phyloP scores from a whole-genome alignment of 2,888 invertebrate genomes.

The Tipula helvola region DNA sequence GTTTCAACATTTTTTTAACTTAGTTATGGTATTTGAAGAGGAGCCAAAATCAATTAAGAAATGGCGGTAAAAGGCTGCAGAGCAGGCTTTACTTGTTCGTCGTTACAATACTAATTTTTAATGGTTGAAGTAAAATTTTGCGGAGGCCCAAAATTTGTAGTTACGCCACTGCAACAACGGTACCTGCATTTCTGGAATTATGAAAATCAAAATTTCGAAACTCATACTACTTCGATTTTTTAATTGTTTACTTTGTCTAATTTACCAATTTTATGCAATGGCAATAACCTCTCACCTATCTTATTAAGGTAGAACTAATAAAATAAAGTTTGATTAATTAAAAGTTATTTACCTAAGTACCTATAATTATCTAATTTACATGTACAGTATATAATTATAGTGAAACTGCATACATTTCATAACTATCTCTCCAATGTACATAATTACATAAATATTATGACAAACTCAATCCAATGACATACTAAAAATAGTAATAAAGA shows the following conservation, averaged over 20 bases:
- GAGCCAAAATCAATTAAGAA: too few species aligned
- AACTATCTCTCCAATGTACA: not conserved
- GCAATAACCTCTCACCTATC: not conserved
- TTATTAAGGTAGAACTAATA: not conserved
- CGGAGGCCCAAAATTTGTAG: too few species aligned
- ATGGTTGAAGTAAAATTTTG: too few species aligned
- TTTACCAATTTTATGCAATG: not conserved
- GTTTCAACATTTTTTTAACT: too few species aligned
- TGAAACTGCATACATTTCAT: not conserved
- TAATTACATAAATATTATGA: not conserved
- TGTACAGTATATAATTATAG: not conserved
- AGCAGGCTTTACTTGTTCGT: too few species aligned
- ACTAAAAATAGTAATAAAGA: not conserved
- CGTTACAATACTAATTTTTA: too few species aligned
- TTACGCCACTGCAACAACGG: too few species aligned
- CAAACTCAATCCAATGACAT: not conserved
- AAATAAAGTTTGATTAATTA: not conserved
- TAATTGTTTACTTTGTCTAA: not conserved
- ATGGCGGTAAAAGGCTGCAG: too few species aligned
- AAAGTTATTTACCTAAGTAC: not conserved
- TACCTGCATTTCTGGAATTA: too few species aligned
- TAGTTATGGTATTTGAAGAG: too few species aligned
- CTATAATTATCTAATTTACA: not conserved
- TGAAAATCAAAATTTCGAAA: too few species aligned
- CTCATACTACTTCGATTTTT: too few species aligned